phyloP scores from a whole-genome alignment of 2,888 invertebrate species.

The Lymantria monacha region DNA sequence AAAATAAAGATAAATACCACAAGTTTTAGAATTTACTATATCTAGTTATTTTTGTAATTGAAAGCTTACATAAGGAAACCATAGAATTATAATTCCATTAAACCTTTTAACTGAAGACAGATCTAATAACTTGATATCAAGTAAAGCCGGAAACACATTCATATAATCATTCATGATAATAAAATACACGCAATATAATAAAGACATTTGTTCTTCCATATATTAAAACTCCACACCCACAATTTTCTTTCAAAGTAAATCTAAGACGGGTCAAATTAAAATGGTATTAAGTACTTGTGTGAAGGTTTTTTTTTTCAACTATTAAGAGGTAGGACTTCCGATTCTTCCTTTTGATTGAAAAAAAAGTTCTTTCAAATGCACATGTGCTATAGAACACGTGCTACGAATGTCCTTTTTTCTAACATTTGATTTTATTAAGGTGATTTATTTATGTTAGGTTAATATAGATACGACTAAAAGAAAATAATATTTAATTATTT shows the following conservation, averaged over 20 bases:
- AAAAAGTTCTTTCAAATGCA: conserved; percentile 37
- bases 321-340: conserved; percentile 40
- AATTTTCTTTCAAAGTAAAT: conserved; percentile 6
- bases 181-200: conserved; percentile 1
- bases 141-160: conserved; percentile 28
- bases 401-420: conserved; percentile 42
- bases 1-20: too few species aligned
- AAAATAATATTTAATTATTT: neutral
- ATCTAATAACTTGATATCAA: conserved; percentile 34
- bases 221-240: neutral
- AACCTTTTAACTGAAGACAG: conserved; percentile 13
- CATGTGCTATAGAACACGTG: conserved; percentile 49
- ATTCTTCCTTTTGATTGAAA: conserved; percentile 47
- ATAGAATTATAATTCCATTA: neutral
- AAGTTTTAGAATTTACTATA: too few species aligned
- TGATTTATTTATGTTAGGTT: conserved; percentile 19
- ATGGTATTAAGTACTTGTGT: conserved; percentile 21
- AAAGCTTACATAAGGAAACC: neutral
- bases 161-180: conserved; percentile 25
- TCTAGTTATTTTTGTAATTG: too few species aligned
- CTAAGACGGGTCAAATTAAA: conserved; percentile 10
- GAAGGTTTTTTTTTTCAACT: conserved; percentile 19
- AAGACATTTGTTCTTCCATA: conserved; percentile 4
- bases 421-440: conserved; percentile 34
- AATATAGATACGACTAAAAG: conserved; percentile 22